Percentiles rank a stretch among this genome's conserved stretches.
These are phyloP conservation scores for Hypanus sabinus DNA, from an alignment of 2,113 vertebrate species.

Conservation along the genomic window DNA sequence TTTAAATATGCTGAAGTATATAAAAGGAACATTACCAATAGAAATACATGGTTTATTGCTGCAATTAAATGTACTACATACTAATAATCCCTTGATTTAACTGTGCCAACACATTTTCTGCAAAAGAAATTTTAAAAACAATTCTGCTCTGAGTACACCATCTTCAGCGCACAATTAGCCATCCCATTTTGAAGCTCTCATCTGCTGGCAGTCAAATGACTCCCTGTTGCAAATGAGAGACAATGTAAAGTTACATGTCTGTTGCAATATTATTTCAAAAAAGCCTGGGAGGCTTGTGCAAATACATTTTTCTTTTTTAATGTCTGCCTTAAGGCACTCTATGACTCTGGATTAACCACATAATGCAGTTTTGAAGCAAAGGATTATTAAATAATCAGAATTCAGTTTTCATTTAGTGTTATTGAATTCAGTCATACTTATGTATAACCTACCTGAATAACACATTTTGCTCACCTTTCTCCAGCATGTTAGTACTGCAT, in stretches of 20 bases:
- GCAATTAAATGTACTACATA: neutral
- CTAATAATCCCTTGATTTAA: neutral
- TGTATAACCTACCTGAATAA: neutral
- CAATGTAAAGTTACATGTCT: neutral
- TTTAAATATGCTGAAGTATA: neutral
- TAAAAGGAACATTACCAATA: neutral
- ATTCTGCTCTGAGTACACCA: neutral
- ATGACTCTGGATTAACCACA: neutral
- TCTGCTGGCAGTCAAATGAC: neutral
- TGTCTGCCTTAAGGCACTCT: neutral
- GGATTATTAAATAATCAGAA: neutral
- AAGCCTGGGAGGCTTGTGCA: neutral
- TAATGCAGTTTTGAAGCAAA: neutral
- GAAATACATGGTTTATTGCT: neutral
- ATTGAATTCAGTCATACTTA: neutral
- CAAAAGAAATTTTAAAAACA: neutral
- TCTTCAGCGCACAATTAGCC: neutral
- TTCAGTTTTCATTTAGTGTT: neutral
- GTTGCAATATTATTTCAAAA: neutral
- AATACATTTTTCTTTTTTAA: neutral
- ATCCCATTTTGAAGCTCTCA: neutral
- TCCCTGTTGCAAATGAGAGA: neutral
- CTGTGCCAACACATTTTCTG: neutral
- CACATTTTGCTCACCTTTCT: neutral
- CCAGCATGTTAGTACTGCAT: neutral